phyloP scores from a whole-genome alignment of 2,113 vertebrate species.

The Aldabrachelys gigantea region DNA sequence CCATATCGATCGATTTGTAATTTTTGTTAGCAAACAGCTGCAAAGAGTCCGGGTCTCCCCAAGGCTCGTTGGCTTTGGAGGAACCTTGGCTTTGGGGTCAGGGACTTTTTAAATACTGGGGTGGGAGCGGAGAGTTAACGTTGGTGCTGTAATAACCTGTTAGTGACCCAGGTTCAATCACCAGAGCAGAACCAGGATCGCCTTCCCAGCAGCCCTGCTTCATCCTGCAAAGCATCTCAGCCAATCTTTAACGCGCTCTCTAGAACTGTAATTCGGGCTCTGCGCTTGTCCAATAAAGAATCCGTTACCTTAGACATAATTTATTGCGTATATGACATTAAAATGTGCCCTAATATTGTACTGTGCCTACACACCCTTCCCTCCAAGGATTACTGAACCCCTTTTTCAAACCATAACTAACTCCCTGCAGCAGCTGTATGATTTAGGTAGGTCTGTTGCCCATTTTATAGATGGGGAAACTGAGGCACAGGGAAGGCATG shows the following conservation, averaged over 20 bases:
- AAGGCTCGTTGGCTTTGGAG: not conserved
- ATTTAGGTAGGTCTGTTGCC: not conserved
- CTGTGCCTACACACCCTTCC: not conserved
- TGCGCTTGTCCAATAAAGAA: not conserved
- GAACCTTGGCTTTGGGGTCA: not conserved
- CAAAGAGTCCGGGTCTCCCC: not conserved
- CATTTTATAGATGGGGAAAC: not conserved
- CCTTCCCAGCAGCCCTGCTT: no score
- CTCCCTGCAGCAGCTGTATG: no score
- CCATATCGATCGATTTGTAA: not conserved
- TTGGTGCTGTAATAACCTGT: not conserved
- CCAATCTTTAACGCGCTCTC: not conserved
- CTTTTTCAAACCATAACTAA: not conserved
- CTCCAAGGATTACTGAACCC: not conserved
- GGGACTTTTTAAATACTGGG: not conserved
- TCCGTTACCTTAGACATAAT: no score
- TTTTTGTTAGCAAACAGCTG: not conserved
- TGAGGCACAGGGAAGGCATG: fast-evolving
- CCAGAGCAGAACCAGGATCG: no score
- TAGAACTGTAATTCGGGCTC: not conserved
- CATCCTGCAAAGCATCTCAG: not conserved
- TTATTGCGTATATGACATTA: not conserved
- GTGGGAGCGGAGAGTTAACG: not conserved
- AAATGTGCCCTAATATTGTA: not conserved
- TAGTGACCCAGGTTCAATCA: not conserved